A percentile compares a stretch with the other conserved stretches of the same genome.
These are phyloP conservation scores for Melipona quadrifasciata DNA, from an alignment of 1,140 invertebrate species.

Conservation along the genomic window DNA sequence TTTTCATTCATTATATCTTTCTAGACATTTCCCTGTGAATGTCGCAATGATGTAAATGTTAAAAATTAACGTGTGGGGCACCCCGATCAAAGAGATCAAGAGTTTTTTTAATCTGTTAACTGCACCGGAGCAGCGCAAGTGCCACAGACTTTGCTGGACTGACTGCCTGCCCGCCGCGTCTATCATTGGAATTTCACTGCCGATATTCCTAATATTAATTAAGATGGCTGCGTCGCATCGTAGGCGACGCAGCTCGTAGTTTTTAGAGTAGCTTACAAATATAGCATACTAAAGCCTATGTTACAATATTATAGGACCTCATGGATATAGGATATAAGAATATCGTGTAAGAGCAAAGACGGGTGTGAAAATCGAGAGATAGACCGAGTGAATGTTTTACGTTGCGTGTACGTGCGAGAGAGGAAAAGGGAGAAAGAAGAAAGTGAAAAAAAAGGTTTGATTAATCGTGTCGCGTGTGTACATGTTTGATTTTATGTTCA, in stretches of 20 bases:
- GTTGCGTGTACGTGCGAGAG: neutral
- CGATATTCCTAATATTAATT: conserved; percentile 82
- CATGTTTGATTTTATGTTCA: conserved; percentile 78
- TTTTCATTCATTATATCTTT: conserved; percentile 71
- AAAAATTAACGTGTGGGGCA: conserved; percentile 76
- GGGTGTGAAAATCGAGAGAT: conserved; percentile 29
- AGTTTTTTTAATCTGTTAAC: conserved; percentile 65
- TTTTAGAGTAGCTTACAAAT: conserved; percentile 73
- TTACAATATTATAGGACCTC: conserved; percentile 72
- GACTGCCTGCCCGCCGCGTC: conserved; percentile 76
- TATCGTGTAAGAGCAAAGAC: conserved; percentile 62
- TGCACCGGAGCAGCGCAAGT: conserved; percentile 73
- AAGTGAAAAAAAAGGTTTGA: conserved; percentile 36
- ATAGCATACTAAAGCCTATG: conserved; percentile 73
- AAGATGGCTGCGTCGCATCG: conserved; percentile 66
- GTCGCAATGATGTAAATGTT: conserved; percentile 68
- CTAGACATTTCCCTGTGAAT: conserved; percentile 56
- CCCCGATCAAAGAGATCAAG: conserved; percentile 68
- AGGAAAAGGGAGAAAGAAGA: neutral
- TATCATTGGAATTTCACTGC: conserved; percentile 83
- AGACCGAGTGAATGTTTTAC: conserved; percentile 24
- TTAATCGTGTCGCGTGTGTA: conserved; percentile 67
- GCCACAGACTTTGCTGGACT: conserved; percentile 73
- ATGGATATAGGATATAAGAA: conserved; percentile 61
- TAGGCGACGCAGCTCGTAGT: conserved; percentile 70